phyloP scores from a whole-genome alignment of 2,113 vertebrate genomes.

The Thryonomys swinderianus region DNA sequence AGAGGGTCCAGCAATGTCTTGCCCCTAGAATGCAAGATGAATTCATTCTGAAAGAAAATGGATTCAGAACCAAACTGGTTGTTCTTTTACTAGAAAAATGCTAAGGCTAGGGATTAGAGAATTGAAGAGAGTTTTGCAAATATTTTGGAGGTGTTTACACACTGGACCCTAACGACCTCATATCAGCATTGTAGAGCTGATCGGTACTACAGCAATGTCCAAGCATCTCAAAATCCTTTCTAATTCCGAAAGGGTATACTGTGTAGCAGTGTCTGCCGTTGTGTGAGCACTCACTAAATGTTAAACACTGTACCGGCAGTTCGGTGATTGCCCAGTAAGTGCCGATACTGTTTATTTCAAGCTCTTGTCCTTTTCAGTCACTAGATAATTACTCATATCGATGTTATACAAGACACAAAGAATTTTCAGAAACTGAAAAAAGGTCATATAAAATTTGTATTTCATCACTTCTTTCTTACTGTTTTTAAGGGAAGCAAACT shows the following conservation, averaged over 20 bases:
- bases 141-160: background rate
- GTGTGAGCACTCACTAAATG: background rate
- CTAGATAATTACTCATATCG: background rate
- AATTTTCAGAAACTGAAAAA: constrained; percentile 32
- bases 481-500: background rate
- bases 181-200: background rate
- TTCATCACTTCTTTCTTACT: background rate
- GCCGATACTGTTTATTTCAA: background rate
- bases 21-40: background rate
- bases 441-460: background rate
- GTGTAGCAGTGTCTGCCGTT: background rate
- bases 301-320: background rate
- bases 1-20: background rate
- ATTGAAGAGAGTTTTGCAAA: constrained; percentile 19
- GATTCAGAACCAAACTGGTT: background rate
- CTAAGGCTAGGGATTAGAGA: background rate
- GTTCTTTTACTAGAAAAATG: background rate
- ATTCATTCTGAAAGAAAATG: background rate
- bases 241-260: background rate
- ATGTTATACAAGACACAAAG: background rate
- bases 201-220: background rate
- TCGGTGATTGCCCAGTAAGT: background rate
- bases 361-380: background rate
- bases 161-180: background rate
- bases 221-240: constrained; percentile 15